Evolutionary conservation across 1,140 invertebrate species (phyloP).

Genomic region (Conopomorpha cramerella): DNA sequence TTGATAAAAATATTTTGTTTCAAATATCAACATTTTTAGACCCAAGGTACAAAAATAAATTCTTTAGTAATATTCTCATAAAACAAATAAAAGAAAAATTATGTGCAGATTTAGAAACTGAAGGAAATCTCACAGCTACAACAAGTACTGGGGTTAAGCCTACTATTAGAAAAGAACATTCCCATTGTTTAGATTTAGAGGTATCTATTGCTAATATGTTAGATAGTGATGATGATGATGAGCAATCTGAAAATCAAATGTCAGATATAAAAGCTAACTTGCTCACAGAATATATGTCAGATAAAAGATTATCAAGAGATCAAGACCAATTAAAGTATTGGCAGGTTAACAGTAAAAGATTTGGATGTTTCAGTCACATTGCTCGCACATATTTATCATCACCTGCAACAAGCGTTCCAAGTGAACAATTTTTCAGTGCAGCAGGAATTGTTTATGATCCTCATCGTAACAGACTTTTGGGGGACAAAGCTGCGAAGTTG

Average conservation of each 20-base stretch:
- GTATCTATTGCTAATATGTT: background rate
- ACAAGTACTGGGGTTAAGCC: background rate
- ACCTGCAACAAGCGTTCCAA: background rate
- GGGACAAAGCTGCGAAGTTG: background rate
- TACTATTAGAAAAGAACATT: background rate
- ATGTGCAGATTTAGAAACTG: too few species aligned
- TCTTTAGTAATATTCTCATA: too few species aligned
- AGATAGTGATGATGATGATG: constrained; percentile 2
- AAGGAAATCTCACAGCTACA: background rate
- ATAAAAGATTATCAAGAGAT: constrained; percentile 2
- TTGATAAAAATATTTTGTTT: background rate
- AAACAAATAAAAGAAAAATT: constrained; percentile 1
- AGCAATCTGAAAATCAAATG: constrained; percentile 2
- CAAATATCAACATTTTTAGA: background rate
- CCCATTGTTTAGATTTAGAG: background rate
- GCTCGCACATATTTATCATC: constrained; percentile 1
- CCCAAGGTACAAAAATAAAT: background rate
- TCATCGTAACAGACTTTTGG: constrained; percentile 3
- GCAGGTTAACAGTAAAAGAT: constrained; percentile 2
- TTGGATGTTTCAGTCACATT: constrained; percentile 1
- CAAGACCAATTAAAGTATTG: constrained; percentile 2
- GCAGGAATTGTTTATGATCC: constrained; percentile 2
- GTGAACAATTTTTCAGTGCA: constrained; percentile 1
- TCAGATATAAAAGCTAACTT: constrained; percentile 1
- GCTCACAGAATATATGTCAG: constrained; percentile 2